Base-by-base conservation (phyloP, 92 coral and sea anemone species). In the Umimayanthus chanpuru region DNA sequence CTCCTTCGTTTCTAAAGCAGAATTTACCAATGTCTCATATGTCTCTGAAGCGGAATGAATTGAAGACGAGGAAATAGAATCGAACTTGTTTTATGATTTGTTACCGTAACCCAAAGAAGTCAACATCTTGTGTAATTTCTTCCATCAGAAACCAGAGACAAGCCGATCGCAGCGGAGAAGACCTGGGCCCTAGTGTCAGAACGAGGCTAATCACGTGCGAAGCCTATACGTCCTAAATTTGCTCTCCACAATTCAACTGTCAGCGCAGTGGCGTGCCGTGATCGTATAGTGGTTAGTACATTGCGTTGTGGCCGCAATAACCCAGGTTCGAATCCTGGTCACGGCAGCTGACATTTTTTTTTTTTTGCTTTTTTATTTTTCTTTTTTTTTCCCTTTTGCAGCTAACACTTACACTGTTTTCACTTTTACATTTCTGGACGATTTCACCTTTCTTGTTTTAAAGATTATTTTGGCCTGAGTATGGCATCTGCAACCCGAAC, bases 301-400 rank as follows among this genome's bases (percentile, higher is more conserved):
- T 93, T 96, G 98, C 97, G 95, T 96, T 96, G 96, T 96, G 97
- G 98, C 97, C 98, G 97, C 98, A 94, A 94, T 96, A 94, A 94
- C 96, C 96, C 96, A 94, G 98, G 98, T 96, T 96, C 98, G 96
- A 96, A 96, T 96, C 98, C 96, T 94, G 96, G 95, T 94, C 96
- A 88, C 96, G 98, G 98, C 94, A 93, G 86, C 39, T 82, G 86
- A 67, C 86, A 2, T 25, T 40, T 40, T 61, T 58, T 65, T 82
- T 20, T 11, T 21, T 4, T 36, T 44, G 56, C 1, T 16, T n/a
- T 64, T 32, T 70, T 23, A 4, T 20, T 74, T 4, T 50, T 29
- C n/a, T 61, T 32, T 25, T 47, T 21, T 40, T 23, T 41, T 25
- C 12, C 9, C 26, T 4, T 38, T 25, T 23, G 21, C 2, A 23